Evolutionary conservation across 2,888 invertebrate species (phyloP), one percentile per base, ranked within the genome.

Genomic region (Parelbella ahira): DNA sequence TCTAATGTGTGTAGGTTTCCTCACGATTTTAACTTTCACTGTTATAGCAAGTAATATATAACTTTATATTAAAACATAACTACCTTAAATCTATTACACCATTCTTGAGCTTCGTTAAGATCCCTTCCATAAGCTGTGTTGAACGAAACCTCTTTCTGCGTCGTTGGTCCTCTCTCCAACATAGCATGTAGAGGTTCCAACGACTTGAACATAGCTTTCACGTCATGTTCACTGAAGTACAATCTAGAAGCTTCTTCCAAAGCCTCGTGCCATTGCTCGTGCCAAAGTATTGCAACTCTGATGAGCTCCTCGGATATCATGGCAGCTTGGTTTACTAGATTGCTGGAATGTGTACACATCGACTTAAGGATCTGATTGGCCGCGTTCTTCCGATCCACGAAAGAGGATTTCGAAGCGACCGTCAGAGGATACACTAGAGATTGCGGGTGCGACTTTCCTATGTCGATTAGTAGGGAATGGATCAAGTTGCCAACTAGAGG

Each of bases 181-280:
- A 98, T 94, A 1, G 93, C 92, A 68, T 99, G 99, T 30, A 99
- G 75, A 0, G 99, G 99, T 61, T 98, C 97, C 45, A 99, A 80
- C 0, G 97, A 96, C 51, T 95, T 94, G 65, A 99, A 94, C 99
- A 99, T 99, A 3, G 97, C 98, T 47, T 94, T 93, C 0, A 97
- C 94, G 69, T 99, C 98, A 45, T 94, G 91, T 72, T 99, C 99
- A 1, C 97, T 98, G 74, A 99, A 99, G 75, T 97, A 99, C 4
- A 99, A 82, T 50, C 92, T 68, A 2, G 96, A 96, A 0, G 98
- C 98, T 70, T 99, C 98, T 61, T 96, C 96, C 9, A 99, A 80
- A 0, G 98, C 99, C 73, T 99, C 99, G 68, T 99, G 97, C 99
- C 99, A 99, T 63, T 98, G 93, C 73, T 99, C 99, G 67, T 99